phyloP scores from a whole-genome alignment of 2,888 invertebrate species.

The Lasioglossum leucozonium region DNA sequence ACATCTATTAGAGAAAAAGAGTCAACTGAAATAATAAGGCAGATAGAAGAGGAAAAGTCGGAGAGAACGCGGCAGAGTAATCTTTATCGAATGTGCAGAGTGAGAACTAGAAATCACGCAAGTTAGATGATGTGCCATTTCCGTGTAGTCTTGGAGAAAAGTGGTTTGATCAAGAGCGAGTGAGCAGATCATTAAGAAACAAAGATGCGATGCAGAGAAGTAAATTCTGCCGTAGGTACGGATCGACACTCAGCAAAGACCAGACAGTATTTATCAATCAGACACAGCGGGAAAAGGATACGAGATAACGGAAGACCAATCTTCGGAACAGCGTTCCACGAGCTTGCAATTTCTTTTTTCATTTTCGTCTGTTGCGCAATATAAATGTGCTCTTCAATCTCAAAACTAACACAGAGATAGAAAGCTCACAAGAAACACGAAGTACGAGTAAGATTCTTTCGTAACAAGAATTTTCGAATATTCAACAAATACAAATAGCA shows the following conservation, averaged over 20 bases:
- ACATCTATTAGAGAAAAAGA: conserved; percentile 67
- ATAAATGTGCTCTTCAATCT: background rate
- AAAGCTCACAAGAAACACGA: background rate
- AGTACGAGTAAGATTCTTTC: background rate
- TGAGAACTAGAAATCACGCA: conserved; percentile 74
- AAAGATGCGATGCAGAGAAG: conserved; percentile 66
- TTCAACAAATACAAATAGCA: background rate
- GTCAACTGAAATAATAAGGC: conserved; percentile 77
- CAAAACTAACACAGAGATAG: background rate
- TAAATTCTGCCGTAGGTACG: conserved; percentile 62
- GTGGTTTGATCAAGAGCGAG: conserved; percentile 63
- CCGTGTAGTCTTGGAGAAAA: conserved; percentile 55
- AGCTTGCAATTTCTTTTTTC: background rate
- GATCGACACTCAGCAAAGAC: conserved; percentile 71
- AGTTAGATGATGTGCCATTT: conserved; percentile 72
- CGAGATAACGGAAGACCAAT: conserved; percentile 47
- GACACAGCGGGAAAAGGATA: conserved; percentile 56
- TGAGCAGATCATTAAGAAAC: conserved; percentile 67
- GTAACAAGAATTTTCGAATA: background rate
- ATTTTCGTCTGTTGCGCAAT: background rate
- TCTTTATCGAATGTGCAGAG: conserved; percentile 73
- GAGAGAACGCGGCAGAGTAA: conserved; percentile 66
- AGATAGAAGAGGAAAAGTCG: conserved; percentile 76
- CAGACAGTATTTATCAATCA: conserved; percentile 76
- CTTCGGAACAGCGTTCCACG: conserved; percentile 30